phyloP scores from a whole-genome alignment of 2,113 vertebrate genomes.

The Paracanthobrama guichenoti region DNA sequence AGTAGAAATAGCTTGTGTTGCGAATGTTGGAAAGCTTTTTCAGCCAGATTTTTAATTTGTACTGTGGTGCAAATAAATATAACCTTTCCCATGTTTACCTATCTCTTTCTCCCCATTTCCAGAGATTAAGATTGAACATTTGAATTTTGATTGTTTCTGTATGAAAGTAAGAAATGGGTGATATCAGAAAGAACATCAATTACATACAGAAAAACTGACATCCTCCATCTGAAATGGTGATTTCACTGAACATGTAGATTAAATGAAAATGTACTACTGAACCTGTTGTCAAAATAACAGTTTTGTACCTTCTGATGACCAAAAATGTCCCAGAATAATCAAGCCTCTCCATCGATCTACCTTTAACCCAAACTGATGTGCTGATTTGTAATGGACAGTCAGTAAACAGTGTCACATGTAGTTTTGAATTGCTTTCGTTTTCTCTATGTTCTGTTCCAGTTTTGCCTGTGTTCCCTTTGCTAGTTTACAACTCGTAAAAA shows the following conservation, averaged over 20 bases:
- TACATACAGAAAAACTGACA: not conserved
- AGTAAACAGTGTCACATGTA: too few species aligned
- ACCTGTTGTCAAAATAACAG: not conserved
- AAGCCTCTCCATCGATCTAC: too few species aligned
- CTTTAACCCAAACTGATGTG: too few species aligned
- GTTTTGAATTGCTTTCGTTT: too few species aligned
- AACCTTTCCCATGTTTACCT: not conserved
- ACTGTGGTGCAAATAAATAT: not conserved
- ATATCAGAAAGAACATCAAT: not conserved
- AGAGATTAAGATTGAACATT: not conserved
- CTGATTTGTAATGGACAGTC: not conserved
- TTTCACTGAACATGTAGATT: not conserved
- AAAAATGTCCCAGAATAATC: not conserved
- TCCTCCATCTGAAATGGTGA: not conserved
- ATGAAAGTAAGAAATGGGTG: not conserved
- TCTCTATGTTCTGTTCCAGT: too few species aligned
- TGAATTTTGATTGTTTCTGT: not conserved
- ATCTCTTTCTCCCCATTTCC: not conserved
- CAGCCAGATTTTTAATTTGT: not conserved
- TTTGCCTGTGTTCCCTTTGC: too few species aligned
- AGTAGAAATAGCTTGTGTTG: not conserved
- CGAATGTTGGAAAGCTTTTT: not conserved
- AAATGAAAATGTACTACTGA: not conserved
- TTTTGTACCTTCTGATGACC: not conserved
- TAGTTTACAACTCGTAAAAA: too few species aligned